These are phyloP conservation scores for Nomada lathburiana DNA, from an alignment of 2,888 invertebrate species.

Conservation along the genomic window DNA sequence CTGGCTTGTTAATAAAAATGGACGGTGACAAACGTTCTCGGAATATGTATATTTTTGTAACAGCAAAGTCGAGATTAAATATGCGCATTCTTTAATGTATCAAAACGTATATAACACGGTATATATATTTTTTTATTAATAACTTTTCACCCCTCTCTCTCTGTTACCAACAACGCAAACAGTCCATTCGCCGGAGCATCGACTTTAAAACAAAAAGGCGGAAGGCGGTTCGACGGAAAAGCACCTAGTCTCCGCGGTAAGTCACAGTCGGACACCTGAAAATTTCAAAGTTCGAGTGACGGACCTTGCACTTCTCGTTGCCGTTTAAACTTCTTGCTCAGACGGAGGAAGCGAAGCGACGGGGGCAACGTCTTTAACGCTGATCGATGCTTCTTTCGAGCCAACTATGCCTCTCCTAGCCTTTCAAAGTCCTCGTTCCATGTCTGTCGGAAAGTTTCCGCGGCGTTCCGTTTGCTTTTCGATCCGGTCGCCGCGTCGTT, in stretches of 20 bases:
- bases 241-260: not conserved
- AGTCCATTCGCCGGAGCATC: not conserved
- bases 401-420: slow-evolving; percentile 11
- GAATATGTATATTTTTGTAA: no score
- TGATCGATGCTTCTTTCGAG: slow-evolving; percentile 22
- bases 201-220: not conserved
- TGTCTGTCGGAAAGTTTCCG: slow-evolving; percentile 20
- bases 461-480: slow-evolving; percentile 49
- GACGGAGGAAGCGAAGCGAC: not conserved
- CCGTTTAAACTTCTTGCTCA: slow-evolving; percentile 10
- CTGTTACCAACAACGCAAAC: not conserved
- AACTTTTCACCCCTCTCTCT: no score
- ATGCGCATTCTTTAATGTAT: no score
- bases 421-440: slow-evolving; percentile 27
- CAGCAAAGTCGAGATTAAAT: no score
- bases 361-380: slow-evolving; percentile 1
- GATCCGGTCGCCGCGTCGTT: slow-evolving; percentile 12
- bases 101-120: no score
- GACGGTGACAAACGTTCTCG: no score
- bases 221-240: not conserved
- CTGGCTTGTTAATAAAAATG: no score
- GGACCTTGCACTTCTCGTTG: not conserved
- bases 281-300: not conserved
- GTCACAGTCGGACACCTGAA: not conserved
- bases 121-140: no score